Evolutionary conservation across 2,797 vertebrate genomes (phyloP).

Genomic region (Labeo calbasu): DNA sequence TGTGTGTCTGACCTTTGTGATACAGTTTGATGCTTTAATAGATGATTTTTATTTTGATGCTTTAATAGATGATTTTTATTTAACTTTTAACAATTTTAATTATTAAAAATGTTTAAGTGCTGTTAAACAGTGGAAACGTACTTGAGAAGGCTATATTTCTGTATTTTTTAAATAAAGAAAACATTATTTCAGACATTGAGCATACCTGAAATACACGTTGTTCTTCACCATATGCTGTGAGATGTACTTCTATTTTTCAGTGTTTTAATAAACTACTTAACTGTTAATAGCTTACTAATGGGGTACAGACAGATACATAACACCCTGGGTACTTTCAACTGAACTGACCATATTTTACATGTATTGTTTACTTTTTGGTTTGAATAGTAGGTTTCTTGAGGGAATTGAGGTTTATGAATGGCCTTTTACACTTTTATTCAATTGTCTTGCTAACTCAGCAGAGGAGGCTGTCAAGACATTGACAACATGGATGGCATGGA

Average conservation of each 20-base stretch:
- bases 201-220: not conserved
- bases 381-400: not conserved
- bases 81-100: not conserved
- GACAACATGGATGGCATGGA: slow-evolving; percentile 86
- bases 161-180: not conserved
- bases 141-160: not conserved
- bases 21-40: no score
- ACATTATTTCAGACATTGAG: not conserved
- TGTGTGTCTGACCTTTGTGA: no score
- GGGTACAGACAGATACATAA: not conserved
- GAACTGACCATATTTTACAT: not conserved
- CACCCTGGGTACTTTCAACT: not conserved
- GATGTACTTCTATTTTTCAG: not conserved
- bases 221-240: not conserved
- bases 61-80: no score
- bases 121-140: not conserved
- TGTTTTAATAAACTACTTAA: not conserved
- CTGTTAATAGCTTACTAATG: not conserved
- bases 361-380: not conserved
- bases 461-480: not conserved
- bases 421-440: not conserved
- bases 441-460: accelerated
- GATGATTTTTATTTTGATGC: not conserved
- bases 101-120: not conserved
- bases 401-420: not conserved